phyloP scores from a whole-genome alignment of 2,888 invertebrate genomes.

The Cheilosia grossa region DNA sequence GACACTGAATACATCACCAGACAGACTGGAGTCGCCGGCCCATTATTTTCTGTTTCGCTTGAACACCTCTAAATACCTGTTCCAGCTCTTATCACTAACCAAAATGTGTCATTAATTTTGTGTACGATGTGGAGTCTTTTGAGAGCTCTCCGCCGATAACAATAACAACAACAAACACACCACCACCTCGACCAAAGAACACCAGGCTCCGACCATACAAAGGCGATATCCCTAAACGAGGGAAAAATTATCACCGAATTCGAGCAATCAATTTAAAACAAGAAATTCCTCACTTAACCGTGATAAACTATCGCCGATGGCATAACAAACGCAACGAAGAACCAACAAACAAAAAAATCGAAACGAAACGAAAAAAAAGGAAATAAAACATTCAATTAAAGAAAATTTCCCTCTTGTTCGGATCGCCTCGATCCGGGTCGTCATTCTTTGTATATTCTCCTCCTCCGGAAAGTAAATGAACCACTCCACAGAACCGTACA shows the following conservation, averaged over 20 bases:
- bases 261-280: conserved; percentile 79
- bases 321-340: conserved; percentile 75
- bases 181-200: conserved; percentile 26
- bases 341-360: conserved; percentile 15
- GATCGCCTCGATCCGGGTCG: conserved; percentile 72
- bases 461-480: conserved; percentile 68
- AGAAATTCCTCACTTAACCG: conserved; percentile 79
- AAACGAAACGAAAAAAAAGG: conserved; percentile 58
- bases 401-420: conserved; percentile 73
- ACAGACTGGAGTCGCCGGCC: conserved; percentile 63
- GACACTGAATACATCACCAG: conserved; percentile 59
- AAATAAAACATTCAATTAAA: conserved; percentile 75
- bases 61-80: conserved; percentile 70
- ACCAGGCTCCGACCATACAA: conserved; percentile 43
- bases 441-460: conserved; percentile 66
- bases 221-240: conserved; percentile 73
- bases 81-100: conserved; percentile 68
- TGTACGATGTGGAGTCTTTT: conserved; percentile 70
- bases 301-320: conserved; percentile 77
- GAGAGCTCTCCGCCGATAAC: conserved; percentile 64
- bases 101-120: conserved; percentile 75
- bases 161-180: conserved; percentile 43
- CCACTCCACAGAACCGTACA: conserved; percentile 57
- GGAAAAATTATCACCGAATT: conserved; percentile 78
- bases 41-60: conserved; percentile 18